Conservation (phyloP, 2,888 invertebrate species). For the Leptarthrus brevirostris region DNA sequence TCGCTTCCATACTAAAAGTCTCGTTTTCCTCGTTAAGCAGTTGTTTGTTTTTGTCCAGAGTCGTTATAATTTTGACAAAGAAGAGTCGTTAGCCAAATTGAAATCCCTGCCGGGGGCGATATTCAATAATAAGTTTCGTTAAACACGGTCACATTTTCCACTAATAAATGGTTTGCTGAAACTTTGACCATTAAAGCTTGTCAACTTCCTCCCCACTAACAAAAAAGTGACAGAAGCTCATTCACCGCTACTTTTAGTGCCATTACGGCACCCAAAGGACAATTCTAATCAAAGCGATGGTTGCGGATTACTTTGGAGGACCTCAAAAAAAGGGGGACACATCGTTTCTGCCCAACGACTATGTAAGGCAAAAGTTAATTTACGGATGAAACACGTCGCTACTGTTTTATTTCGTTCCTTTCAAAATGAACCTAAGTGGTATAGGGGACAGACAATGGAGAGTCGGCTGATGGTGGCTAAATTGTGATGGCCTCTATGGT, state of each 20-base stretch:
- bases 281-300: too few species aligned
- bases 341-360: background rate
- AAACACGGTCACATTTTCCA: constrained; percentile 20
- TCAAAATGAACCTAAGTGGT: too few species aligned
- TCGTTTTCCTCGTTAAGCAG: background rate
- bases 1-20: background rate
- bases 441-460: too few species aligned
- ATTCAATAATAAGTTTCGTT: constrained; percentile 9
- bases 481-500: too few species aligned
- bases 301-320: too few species aligned
- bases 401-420: too few species aligned
- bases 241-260: background rate
- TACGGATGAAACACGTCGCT: background rate
- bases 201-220: background rate
- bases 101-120: constrained; percentile 4
- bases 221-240: background rate
- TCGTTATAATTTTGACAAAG: background rate
- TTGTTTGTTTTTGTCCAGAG: constrained; percentile 14
- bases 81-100: constrained; percentile 23
- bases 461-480: too few species aligned
- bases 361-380: constrained; percentile 13
- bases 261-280: background rate
- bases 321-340: too few species aligned
- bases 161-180: constrained; percentile 19
- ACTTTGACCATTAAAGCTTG: constrained; percentile 29